phyloP scores from a whole-genome alignment of 2,888 invertebrate species.

The Caenorhabditis angaria region DNA sequence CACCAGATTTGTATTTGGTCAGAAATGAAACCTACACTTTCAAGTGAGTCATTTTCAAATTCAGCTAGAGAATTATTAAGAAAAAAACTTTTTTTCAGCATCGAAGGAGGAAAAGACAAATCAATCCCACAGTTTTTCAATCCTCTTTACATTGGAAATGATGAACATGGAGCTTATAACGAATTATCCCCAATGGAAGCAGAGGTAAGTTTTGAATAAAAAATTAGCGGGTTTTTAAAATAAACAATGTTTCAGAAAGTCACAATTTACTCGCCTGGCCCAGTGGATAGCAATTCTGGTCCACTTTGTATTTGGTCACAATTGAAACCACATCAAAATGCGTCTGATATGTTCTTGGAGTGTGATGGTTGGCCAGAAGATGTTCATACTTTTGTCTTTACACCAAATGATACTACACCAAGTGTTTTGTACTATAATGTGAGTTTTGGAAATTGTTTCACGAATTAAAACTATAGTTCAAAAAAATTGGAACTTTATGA shows the following conservation, averaged over 20 bases:
- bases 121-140: constrained; percentile 85
- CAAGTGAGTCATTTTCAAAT: constrained; percentile 72
- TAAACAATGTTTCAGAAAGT: constrained; percentile 46
- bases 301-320: constrained; percentile 82
- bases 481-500: too few species aligned
- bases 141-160: constrained; percentile 87
- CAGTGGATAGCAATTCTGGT: constrained; percentile 77
- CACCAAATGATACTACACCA: constrained; percentile 86
- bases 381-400: constrained; percentile 75
- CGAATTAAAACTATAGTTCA: not conserved
- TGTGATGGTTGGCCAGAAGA: constrained; percentile 77
- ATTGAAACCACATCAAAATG: constrained; percentile 76
- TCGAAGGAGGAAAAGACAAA: constrained; percentile 83
- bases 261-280: constrained; percentile 39
- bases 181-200: constrained; percentile 80
- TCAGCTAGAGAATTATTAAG: not conserved
- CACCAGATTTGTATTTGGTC: constrained; percentile 86
- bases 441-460: constrained; percentile 16
- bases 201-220: constrained; percentile 33
- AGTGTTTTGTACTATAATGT: constrained; percentile 82
- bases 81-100: constrained; percentile 71
- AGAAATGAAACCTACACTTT: constrained; percentile 87
- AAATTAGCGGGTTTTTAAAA: not conserved
- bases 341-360: constrained; percentile 51
- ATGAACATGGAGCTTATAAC: constrained; percentile 85